Evolutionary conservation across 2,888 invertebrate genomes (phyloP).

Genomic region (Tanypteryx hageni): DNA sequence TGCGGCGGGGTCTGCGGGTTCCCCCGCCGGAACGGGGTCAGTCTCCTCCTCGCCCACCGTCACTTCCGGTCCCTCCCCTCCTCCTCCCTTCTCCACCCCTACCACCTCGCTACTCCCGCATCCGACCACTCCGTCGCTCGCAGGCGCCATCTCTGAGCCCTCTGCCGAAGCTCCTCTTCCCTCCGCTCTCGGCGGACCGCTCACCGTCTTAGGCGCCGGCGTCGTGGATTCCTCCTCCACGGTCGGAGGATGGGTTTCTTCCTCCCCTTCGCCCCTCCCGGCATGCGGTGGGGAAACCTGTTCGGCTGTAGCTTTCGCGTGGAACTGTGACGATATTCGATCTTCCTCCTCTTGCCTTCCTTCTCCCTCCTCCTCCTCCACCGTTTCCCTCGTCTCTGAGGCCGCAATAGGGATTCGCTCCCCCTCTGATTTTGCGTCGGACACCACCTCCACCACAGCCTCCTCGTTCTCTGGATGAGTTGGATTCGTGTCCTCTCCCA

Average conservation of each 20-base stretch:
- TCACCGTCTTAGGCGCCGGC: conserved; percentile 24
- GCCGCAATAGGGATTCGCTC: conserved; percentile 39
- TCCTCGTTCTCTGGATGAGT: not conserved
- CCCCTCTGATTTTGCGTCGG: conserved; percentile 10
- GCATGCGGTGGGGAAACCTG: conserved; percentile 45
- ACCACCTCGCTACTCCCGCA: not conserved
- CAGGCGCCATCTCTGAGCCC: conserved; percentile 57
- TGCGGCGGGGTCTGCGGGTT: conserved; percentile 27
- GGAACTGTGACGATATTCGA: conserved; percentile 48
- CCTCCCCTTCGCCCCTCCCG: not conserved
- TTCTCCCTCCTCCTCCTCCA: not conserved
- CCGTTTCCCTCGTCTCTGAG: not conserved
- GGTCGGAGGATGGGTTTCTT: too few species aligned
- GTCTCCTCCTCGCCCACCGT: not conserved
- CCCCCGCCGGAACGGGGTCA: conserved; percentile 60
- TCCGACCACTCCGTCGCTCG: not conserved
- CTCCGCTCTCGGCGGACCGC: not conserved
- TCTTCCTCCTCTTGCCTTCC: not conserved
- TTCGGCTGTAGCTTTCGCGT: conserved; percentile 57
- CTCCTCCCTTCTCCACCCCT: not conserved
- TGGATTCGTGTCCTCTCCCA: not conserved
- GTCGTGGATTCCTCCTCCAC: conserved; percentile 8
- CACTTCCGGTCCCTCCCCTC: conserved; percentile 54
- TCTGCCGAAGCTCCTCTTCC: conserved; percentile 24
- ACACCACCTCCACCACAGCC: not conserved